Conservation (phyloP, 1,140 invertebrate species). For the Euura lappo region DNA sequence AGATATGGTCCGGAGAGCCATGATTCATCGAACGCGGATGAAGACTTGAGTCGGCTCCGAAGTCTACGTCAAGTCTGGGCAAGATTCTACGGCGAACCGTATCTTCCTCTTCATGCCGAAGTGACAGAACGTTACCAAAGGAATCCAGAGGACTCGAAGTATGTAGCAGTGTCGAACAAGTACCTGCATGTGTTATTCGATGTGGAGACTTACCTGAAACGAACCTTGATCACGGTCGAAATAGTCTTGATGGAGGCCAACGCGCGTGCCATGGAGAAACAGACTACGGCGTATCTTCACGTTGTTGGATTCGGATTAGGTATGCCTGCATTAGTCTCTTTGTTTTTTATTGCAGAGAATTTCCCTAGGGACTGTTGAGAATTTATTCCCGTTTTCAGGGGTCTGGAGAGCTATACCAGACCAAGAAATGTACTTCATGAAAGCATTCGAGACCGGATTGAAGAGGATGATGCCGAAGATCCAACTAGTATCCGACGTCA, state of each 20-base stretch:
- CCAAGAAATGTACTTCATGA: slow-evolving; percentile 53
- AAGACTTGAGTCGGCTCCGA: not conserved
- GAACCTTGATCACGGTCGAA: slow-evolving; percentile 53
- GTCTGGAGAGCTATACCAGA: slow-evolving; percentile 44
- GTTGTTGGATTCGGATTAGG: slow-evolving; percentile 58
- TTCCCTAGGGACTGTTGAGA: too few relatives aligned
- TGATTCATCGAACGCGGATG: slow-evolving; percentile 29
- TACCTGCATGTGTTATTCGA: slow-evolving; percentile 41
- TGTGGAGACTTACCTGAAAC: slow-evolving; percentile 56
- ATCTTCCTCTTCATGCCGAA: slow-evolving; percentile 48
- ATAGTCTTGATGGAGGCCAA: slow-evolving; percentile 58
- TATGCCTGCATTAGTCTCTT: too few relatives aligned
- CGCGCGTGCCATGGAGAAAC: slow-evolving; percentile 50
- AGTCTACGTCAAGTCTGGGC: slow-evolving; percentile 49
- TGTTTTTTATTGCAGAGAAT: too few relatives aligned
- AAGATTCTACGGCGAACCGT: slow-evolving; percentile 48
- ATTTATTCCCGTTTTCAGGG: slow-evolving; percentile 17
- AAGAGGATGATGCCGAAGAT: slow-evolving; percentile 51
- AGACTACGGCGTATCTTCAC: slow-evolving; percentile 57
- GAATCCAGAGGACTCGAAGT: slow-evolving; percentile 45
- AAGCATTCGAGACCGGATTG: slow-evolving; percentile 53
- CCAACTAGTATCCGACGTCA: slow-evolving; percentile 52
- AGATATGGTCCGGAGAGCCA: slow-evolving; percentile 34
- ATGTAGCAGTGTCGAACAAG: slow-evolving; percentile 34
- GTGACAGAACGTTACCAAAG: slow-evolving; percentile 31